A percentile compares a stretch with the other conserved stretches of the same genome.
Evolutionary conservation across 2,113 vertebrate species (phyloP).

Genomic region (Thunnus thynnus): DNA sequence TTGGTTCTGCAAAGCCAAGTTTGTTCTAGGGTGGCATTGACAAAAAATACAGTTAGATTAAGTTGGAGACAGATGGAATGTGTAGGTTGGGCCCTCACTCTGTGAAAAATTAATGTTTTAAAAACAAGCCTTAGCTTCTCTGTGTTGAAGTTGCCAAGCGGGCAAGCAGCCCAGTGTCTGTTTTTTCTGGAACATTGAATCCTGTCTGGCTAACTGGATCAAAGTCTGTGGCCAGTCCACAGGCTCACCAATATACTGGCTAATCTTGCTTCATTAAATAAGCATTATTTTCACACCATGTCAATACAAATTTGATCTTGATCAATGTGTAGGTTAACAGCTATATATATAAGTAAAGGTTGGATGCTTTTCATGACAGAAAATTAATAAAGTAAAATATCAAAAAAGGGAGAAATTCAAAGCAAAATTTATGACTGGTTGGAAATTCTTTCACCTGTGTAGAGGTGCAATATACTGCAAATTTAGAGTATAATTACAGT

Average conservation of each 20-base stretch:
- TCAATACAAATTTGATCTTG: conserved; percentile 22
- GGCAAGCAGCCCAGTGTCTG: conserved; percentile 68
- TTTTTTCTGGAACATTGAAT: conserved; percentile 37
- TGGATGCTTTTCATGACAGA: neutral
- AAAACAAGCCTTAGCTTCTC: conserved; percentile 59
- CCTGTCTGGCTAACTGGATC: conserved; percentile 46
- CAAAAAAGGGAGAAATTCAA: neutral
- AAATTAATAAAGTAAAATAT: neutral
- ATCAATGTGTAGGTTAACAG: neutral
- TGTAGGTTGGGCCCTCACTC: conserved; percentile 34
- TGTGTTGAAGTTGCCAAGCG: conserved; percentile 59
- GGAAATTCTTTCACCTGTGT: neutral
- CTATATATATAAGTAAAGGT: neutral
- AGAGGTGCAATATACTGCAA: neutral
- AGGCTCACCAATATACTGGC: conserved; percentile 5
- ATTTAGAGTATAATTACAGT: neutral
- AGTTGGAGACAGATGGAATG: conserved; percentile 39
- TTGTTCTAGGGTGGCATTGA: conserved; percentile 23
- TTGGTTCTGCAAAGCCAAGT: neutral
- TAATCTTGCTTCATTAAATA: conserved; percentile 42
- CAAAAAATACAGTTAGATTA: conserved; percentile 7
- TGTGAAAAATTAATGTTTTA: conserved; percentile 57
- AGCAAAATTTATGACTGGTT: neutral
- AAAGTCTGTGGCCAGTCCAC: conserved; percentile 37
- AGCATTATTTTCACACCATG: conserved; percentile 10